These are phyloP conservation scores for Chymomyza costata DNA, from an alignment of 1,140 invertebrate genomes.

Conservation along the genomic window DNA sequence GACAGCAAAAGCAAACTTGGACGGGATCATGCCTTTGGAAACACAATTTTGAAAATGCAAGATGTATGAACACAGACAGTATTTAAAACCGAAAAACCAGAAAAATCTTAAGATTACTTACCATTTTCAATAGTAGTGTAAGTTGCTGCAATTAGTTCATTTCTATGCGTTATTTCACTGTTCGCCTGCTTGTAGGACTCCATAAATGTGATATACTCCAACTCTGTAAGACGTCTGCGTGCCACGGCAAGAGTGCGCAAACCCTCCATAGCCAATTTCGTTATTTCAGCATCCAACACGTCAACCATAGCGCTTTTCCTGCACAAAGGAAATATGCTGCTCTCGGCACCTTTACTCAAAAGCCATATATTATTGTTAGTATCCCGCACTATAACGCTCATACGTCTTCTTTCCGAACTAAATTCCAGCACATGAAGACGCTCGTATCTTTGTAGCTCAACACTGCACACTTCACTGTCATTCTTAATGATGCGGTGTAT, in stretches of 20 bases:
- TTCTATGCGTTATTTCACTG: constrained; percentile 40
- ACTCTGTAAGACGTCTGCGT: constrained; percentile 79
- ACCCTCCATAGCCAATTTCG: constrained; percentile 91
- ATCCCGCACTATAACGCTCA: constrained; percentile 91
- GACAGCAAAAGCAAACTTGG: too few relatives aligned
- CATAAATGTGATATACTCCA: constrained; percentile 73
- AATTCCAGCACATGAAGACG: constrained; percentile 97
- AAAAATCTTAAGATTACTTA: constrained; percentile 13
- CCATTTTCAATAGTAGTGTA: constrained; percentile 54
- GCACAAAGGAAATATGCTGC: constrained; percentile 81
- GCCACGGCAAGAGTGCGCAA: constrained; percentile 90
- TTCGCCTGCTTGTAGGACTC: constrained; percentile 32
- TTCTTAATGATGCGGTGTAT: constrained; percentile 10
- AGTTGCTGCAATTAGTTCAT: constrained; percentile 28
- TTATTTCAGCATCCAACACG: constrained; percentile 87
- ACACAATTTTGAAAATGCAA: too few relatives aligned
- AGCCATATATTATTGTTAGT: constrained; percentile 83
- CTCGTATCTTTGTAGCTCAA: constrained; percentile 79
- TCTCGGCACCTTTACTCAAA: constrained; percentile 89
- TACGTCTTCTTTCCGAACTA: constrained; percentile 93
- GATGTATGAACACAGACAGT: too few relatives aligned
- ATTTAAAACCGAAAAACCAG: neutral
- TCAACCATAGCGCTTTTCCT: constrained; percentile 76
- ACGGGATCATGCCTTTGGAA: too few relatives aligned
- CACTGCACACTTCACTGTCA: constrained; percentile 37